Conservation (phyloP, 2,797 vertebrate genomes). For the Zenarchopterus dispar region DNA sequence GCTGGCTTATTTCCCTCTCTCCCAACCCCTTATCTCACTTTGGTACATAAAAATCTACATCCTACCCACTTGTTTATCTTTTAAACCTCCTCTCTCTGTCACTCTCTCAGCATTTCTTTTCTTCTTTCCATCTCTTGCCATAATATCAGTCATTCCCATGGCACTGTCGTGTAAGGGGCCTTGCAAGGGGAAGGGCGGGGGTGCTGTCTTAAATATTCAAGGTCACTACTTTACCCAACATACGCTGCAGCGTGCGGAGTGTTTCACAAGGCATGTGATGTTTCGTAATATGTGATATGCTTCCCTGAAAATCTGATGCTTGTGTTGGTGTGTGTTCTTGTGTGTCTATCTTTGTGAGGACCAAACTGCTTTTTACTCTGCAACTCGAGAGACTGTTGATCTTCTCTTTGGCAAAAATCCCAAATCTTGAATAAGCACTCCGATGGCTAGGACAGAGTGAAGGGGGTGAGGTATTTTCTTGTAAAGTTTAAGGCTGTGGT, state of each 20-base stretch:
- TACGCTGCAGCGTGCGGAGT: conserved; percentile 30
- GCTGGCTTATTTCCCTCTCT: conserved; percentile 56
- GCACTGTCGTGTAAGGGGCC: conserved; percentile 67
- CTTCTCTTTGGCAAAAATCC: too few species aligned
- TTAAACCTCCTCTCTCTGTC: conserved; percentile 39
- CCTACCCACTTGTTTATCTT: conserved; percentile 19
- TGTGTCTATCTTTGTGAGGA: conserved; percentile 17
- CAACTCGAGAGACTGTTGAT: too few species aligned
- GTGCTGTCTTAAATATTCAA: conserved; percentile 70
- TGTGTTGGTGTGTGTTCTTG: background rate
- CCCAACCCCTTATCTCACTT: conserved; percentile 34
- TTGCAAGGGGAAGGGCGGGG: conserved; percentile 5
- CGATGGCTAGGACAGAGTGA: background rate
- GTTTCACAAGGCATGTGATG: conserved; percentile 69
- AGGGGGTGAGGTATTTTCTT: background rate
- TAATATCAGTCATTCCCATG: conserved; percentile 61
- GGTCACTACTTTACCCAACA: conserved; percentile 63
- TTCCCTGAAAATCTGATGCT: conserved; percentile 56
- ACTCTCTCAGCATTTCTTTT: conserved; percentile 14
- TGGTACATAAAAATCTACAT: conserved; percentile 13
- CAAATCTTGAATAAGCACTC: background rate
- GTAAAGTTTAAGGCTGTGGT: background rate
- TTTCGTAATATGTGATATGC: conserved; percentile 72
- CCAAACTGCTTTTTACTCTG: background rate
- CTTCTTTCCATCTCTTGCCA: conserved; percentile 35